These are phyloP conservation scores for Erpobdella octoculata DNA, from an alignment of 2,888 invertebrate genomes.

Conservation along the genomic window DNA sequence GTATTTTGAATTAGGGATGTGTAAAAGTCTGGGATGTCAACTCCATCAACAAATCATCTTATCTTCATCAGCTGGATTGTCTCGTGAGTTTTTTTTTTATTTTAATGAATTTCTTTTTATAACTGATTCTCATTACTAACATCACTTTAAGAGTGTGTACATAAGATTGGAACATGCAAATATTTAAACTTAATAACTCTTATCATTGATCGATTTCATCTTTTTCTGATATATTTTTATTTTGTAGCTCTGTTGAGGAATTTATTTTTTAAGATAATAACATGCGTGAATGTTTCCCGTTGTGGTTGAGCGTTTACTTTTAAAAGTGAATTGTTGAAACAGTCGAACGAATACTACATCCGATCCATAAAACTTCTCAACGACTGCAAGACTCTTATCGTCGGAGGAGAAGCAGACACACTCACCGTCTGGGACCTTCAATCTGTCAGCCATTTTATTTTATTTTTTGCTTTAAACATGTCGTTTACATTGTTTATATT, in stretches of 20 bases:
- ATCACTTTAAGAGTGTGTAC: no score
- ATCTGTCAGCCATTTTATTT: constrained; percentile 54
- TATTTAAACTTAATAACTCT: no score
- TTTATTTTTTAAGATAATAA: no score
- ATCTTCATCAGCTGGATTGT: constrained; percentile 80
- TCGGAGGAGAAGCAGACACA: constrained; percentile 90
- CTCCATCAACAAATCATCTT: constrained; percentile 75
- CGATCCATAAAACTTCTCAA: constrained; percentile 84
- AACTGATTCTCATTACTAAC: no score
- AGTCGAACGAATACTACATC: constrained; percentile 92
- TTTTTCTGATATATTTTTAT: background rate
- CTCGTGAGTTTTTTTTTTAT: constrained; percentile 64
- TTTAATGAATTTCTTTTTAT: no score
- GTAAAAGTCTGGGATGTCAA: constrained; percentile 96
- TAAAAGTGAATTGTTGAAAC: no score
- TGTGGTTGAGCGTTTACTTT: background rate
- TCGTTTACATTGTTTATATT: background rate
- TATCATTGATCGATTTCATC: no score
- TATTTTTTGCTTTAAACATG: no score
- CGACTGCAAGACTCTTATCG: constrained; percentile 85
- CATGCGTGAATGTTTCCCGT: no score
- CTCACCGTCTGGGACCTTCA: constrained; percentile 91
- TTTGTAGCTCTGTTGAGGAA: background rate
- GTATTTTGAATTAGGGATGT: constrained; percentile 72
- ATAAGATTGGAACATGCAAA: no score